Conservation (phyloP, 2,113 vertebrate species). For the Xenus cinereus region DNA sequence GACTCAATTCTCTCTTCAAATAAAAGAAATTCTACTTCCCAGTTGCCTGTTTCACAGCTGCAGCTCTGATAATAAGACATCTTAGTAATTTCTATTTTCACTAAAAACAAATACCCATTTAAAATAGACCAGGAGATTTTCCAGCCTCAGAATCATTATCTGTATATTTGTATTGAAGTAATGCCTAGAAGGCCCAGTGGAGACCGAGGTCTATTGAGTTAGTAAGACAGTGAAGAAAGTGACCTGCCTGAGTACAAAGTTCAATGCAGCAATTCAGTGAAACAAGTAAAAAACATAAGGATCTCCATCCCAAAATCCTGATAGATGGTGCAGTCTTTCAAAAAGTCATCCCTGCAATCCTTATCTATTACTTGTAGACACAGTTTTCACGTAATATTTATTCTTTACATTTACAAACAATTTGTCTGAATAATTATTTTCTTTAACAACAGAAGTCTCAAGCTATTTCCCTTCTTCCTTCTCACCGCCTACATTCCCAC, state of each 20-base stretch:
- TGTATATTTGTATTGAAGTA: constrained; percentile 33
- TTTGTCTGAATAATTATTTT: constrained; percentile 35
- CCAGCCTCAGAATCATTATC: constrained; percentile 9
- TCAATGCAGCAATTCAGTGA: not conserved
- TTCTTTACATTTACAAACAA: constrained; percentile 26
- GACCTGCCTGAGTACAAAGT: not conserved
- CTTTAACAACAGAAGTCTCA: constrained; percentile 24
- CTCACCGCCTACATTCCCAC: constrained; percentile 26
- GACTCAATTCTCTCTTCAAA: not conserved
- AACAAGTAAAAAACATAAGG: not conserved
- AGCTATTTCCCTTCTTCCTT: constrained; percentile 36
- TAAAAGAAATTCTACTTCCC: not conserved
- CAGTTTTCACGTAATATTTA: not conserved
- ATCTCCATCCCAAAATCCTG: not conserved
- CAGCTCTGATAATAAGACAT: not conserved
- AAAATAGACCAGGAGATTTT: not conserved
- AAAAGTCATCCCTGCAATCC: not conserved
- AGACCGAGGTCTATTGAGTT: not conserved
- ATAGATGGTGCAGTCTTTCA: not conserved
- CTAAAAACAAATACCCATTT: constrained; percentile 15
- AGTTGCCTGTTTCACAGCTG: not conserved
- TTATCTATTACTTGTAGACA: not conserved
- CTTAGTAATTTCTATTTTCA: not conserved
- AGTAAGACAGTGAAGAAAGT: constrained; percentile 24
- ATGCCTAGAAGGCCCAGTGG: constrained; percentile 3